Evolutionary conservation across 1,140 invertebrate genomes (phyloP), one percentile per base, ranked within the genome.

Genomic region (Choristoneura fumiferana): DNA sequence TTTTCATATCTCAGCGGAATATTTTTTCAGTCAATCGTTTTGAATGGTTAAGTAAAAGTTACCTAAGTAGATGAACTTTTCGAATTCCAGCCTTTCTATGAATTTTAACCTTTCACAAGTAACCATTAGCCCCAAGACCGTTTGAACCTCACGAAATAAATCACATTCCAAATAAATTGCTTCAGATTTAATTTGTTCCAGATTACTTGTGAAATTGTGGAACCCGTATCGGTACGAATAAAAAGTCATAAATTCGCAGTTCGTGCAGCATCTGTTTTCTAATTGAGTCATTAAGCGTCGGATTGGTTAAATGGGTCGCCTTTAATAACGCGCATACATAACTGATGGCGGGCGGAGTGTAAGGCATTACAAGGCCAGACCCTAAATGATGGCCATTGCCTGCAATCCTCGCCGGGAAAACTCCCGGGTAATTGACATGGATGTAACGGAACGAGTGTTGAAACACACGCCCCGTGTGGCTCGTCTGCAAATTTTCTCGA

Each of bases 341-440:
- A 84, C 71, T 73, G 78, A 84, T 78, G 81, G 71, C 60, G 61
- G 69, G 40, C 60, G 63, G 70, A 80, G 78, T 76, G 71, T 78
- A 75, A 59, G 67, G 60, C 66, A 73, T 81, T 81, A 76, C 70
- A 75, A 64, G 69, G 66, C 57, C 64, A 72, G 72, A 67, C 60
- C 67, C 67, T 77, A 83, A 85, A 85, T 81, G 75, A 81, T 81
- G 65, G 72, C 70, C 76, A 73, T 85, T 78, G 69, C 58, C 65
- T 63, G 73, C 75, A 83, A 83, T 81, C 80, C 77, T 79, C 71
- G 71, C 66, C 55, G 71, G 78, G 71, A 78, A 80, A 85, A 83
- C 78, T 78, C 80, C 65, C 69, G 73, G 82, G 81, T 85, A 85
- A 85, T 85, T 85, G 80, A 83, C 78, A 79, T 64, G 66, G 79